Evolutionary conservation across 2,888 invertebrate species (phyloP).

Genomic region (Synanthedon andrenaeformis): DNA sequence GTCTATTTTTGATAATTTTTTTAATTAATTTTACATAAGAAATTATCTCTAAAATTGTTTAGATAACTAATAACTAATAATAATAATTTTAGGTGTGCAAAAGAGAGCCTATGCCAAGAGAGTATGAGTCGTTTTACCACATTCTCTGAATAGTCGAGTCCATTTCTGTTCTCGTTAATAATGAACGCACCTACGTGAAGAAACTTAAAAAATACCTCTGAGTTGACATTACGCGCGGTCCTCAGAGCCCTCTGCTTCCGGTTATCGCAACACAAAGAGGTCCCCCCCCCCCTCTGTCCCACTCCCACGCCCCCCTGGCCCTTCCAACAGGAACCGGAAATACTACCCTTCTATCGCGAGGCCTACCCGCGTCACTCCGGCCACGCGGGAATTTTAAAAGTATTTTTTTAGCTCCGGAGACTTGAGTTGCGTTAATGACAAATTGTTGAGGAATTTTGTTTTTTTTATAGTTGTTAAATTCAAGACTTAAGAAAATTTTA

Average conservation of each 20-base stretch:
- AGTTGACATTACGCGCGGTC: constrained; percentile 66
- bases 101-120: too few species aligned
- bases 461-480: background rate
- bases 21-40: too few species aligned
- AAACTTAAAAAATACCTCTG: constrained; percentile 59
- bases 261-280: constrained; percentile 67
- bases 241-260: constrained; percentile 65
- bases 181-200: constrained; percentile 48
- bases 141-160: too few species aligned
- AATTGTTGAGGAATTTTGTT: constrained; percentile 13
- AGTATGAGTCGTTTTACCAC: too few species aligned
- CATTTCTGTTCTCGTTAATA: constrained; percentile 17
- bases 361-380: constrained; percentile 55
- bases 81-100: too few species aligned
- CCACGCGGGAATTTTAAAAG: constrained; percentile 40
- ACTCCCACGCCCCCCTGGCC: constrained; percentile 17
- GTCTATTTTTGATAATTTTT: too few species aligned
- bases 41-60: too few species aligned
- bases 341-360: constrained; percentile 68
- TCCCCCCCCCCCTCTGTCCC: constrained; percentile 34
- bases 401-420: constrained; percentile 34
- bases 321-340: constrained; percentile 55
- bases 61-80: too few species aligned
- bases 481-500: background rate
- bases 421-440: constrained; percentile 35